Evolutionary conservation across 2,797 vertebrate genomes (phyloP).

Genomic region (Halcyon badia): DNA sequence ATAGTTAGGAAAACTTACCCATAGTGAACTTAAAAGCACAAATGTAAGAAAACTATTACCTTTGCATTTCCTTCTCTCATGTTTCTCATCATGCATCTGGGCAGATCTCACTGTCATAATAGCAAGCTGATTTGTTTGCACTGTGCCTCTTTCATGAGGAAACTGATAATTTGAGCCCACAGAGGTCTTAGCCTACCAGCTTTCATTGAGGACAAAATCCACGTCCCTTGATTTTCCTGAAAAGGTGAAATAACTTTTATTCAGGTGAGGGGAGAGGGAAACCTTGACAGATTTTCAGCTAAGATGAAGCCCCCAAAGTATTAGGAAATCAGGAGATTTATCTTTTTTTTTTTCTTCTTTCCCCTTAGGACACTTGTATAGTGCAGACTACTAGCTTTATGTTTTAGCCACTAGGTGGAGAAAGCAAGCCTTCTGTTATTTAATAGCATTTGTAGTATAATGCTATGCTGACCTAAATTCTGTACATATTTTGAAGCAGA

Average conservation of each 20-base stretch:
- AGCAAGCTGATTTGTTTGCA: neutral
- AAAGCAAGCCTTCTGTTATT: constrained; percentile 77
- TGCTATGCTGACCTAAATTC: constrained; percentile 59
- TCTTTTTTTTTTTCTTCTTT: neutral
- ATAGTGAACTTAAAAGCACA: neutral
- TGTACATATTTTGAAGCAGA: neutral
- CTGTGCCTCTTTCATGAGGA: neutral
- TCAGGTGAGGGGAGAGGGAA: neutral
- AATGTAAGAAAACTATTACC: neutral
- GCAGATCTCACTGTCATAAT: neutral
- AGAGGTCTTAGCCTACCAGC: neutral
- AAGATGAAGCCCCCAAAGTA: neutral
- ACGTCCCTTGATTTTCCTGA: neutral
- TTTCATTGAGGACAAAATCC: neutral
- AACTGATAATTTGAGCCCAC: neutral
- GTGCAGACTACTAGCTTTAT: neutral
- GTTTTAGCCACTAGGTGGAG: constrained; percentile 79
- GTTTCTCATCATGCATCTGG: neutral
- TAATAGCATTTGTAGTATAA: constrained; percentile 13
- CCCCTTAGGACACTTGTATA: neutral
- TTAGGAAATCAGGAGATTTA: neutral
- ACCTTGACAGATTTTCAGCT: neutral
- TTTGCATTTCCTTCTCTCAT: neutral
- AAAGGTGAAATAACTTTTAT: neutral
- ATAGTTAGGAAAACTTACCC: neutral